Percentiles rank a stretch among this genome's conserved stretches.
Conservation (phyloP, 2,113 vertebrate genomes). For the Eupsittula cactorum region DNA sequence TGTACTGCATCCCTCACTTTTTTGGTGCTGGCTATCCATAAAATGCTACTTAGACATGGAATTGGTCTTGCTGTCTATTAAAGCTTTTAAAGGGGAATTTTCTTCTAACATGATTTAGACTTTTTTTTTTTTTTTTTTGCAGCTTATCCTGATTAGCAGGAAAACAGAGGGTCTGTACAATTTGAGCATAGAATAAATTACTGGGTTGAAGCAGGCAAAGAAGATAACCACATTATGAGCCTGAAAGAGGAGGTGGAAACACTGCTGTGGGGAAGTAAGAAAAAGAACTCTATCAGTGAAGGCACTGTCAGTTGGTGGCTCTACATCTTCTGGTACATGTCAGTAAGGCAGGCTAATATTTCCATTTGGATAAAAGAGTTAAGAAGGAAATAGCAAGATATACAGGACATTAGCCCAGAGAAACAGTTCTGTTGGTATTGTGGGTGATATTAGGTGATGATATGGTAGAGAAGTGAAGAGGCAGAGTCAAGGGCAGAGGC, state of each 20-base stretch:
- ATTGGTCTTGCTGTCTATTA: neutral
- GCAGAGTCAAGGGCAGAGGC: neutral
- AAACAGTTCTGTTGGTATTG: neutral
- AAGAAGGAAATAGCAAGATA: neutral
- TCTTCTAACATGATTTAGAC: neutral
- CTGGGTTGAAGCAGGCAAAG: neutral
- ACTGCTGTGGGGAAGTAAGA: neutral
- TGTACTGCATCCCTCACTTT: neutral
- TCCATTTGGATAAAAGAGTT: neutral
- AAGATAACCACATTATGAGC: neutral
- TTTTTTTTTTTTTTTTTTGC: neutral
- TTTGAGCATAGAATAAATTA: neutral
- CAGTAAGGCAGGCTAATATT: neutral
- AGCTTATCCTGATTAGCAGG: neutral
- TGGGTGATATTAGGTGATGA: neutral
- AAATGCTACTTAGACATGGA: neutral
- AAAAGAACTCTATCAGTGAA: neutral
- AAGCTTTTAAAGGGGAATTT: neutral
- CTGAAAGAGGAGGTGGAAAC: neutral
- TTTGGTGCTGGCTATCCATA: neutral
- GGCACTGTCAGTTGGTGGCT: neutral
- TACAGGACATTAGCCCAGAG: neutral
- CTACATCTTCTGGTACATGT: neutral
- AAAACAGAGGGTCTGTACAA: neutral
- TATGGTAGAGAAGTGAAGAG: neutral